phyloP scores from a whole-genome alignment of 2,888 invertebrate species.

The Drosophila melanosoma region DNA sequence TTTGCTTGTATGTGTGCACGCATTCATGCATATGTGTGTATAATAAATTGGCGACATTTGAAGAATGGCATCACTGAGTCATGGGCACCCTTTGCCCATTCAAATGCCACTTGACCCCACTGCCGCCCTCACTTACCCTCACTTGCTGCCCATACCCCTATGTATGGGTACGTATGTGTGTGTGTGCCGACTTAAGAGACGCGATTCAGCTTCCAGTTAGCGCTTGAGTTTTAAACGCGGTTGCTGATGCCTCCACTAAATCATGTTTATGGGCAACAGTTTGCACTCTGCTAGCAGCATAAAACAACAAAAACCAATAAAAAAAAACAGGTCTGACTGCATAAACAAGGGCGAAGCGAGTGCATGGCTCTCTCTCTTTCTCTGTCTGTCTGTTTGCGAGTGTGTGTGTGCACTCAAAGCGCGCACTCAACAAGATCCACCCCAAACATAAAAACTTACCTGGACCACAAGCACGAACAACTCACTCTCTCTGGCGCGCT shows the following conservation, averaged over 20 bases:
- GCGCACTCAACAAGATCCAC: constrained; percentile 63
- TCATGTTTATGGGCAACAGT: constrained; percentile 55
- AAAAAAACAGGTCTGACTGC: constrained; percentile 54
- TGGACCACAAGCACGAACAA: constrained; percentile 19
- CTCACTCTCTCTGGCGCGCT: constrained; percentile 11
- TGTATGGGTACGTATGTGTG: constrained; percentile 25
- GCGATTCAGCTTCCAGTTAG: constrained; percentile 40
- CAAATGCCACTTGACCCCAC: constrained; percentile 55
- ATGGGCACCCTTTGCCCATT: constrained; percentile 2
- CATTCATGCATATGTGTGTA: constrained; percentile 3
- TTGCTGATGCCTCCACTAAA: constrained; percentile 46
- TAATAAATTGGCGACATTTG: constrained; percentile 52
- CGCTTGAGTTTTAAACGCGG: constrained; percentile 29
- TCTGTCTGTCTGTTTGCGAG: constrained; percentile 10
- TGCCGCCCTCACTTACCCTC: constrained; percentile 6
- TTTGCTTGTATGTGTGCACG: background rate
- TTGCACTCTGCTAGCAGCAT: constrained; percentile 44
- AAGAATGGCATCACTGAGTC: constrained; percentile 43
- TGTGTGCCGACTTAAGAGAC: constrained; percentile 50
- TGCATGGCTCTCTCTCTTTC: constrained; percentile 9
- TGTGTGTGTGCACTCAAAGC: constrained; percentile 43
- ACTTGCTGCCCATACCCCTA: background rate
- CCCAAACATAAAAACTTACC: constrained; percentile 50
- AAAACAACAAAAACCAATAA: constrained; percentile 6
- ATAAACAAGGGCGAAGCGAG: constrained; percentile 44